Percentiles rank a stretch among this genome's conserved stretches.
Evolutionary conservation across 1,140 invertebrate genomes (phyloP).

Genomic region (Schlechtendalia chinensis): DNA sequence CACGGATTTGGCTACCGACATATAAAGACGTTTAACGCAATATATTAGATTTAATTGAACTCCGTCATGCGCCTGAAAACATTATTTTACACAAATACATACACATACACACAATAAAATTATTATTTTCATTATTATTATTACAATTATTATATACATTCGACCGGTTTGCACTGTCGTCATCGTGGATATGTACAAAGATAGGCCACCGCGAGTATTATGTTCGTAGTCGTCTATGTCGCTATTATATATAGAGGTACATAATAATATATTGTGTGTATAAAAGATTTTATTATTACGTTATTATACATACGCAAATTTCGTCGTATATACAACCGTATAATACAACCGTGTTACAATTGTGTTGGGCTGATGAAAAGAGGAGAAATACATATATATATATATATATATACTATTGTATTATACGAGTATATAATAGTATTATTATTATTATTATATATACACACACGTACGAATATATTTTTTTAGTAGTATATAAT

Average conservation of each 20-base stretch:
- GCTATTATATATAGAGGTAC: background rate
- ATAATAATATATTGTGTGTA: background rate
- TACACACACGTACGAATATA: background rate
- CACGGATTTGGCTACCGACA: background rate
- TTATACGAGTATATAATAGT: background rate
- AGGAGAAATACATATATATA: too few species aligned
- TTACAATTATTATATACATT: background rate
- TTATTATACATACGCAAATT: background rate
- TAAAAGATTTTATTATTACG: background rate
- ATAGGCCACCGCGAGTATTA: background rate
- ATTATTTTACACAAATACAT: background rate
- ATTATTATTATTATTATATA: background rate
- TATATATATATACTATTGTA: background rate
- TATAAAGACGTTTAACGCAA: constrained; percentile 2
- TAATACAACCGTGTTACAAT: background rate
- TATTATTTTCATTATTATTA: background rate
- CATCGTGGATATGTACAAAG: background rate
- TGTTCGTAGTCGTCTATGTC: background rate
- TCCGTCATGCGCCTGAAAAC: background rate
- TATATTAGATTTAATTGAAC: constrained; percentile 34
- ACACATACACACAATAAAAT: background rate
- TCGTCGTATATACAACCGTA: background rate
- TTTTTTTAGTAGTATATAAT: too few species aligned
- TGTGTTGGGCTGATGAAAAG: background rate
- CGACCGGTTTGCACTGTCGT: background rate